These are phyloP conservation scores for Aradophagus sp. DNA, from an alignment of 1,140 invertebrate genomes.

Conservation along the genomic window DNA sequence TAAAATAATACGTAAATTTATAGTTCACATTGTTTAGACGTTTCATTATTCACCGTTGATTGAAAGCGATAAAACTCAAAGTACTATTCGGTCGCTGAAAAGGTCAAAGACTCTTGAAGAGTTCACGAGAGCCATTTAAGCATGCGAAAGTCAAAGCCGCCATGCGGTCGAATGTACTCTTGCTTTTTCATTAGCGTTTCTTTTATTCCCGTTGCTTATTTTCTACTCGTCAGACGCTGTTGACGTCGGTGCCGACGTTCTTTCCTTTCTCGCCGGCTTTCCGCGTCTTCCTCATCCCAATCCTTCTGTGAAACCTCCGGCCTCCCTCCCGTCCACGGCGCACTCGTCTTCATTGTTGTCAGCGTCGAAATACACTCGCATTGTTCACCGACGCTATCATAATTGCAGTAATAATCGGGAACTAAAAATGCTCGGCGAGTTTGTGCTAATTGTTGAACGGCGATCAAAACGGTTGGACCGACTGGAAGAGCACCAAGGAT, in stretches of 20 bases:
- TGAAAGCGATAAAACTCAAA: conserved; percentile 50
- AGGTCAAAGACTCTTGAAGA: conserved; percentile 57
- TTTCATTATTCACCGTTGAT: conserved; percentile 54
- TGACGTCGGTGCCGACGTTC: conserved; percentile 55
- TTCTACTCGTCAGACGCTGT: conserved; percentile 58
- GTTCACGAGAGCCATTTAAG: conserved; percentile 58
- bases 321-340: conserved; percentile 37
- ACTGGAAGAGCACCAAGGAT: no score
- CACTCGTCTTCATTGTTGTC: conserved; percentile 65
- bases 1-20: conserved; percentile 46
- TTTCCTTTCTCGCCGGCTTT: conserved; percentile 53
- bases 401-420: conserved; percentile 69
- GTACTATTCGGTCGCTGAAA: conserved; percentile 51
- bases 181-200: conserved; percentile 67
- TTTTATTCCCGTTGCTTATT: conserved; percentile 61
- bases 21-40: conserved; percentile 48
- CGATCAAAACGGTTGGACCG: conserved; percentile 25
- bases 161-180: conserved; percentile 57
- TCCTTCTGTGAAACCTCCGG: conserved; percentile 45
- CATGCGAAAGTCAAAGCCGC: conserved; percentile 58
- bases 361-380: conserved; percentile 60
- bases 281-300: conserved; percentile 51
- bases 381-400: conserved; percentile 68
- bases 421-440: conserved; percentile 31
- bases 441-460: conserved; percentile 23